phyloP scores from a whole-genome alignment of 1,140 invertebrate species.

The Pomacea maculata region DNA sequence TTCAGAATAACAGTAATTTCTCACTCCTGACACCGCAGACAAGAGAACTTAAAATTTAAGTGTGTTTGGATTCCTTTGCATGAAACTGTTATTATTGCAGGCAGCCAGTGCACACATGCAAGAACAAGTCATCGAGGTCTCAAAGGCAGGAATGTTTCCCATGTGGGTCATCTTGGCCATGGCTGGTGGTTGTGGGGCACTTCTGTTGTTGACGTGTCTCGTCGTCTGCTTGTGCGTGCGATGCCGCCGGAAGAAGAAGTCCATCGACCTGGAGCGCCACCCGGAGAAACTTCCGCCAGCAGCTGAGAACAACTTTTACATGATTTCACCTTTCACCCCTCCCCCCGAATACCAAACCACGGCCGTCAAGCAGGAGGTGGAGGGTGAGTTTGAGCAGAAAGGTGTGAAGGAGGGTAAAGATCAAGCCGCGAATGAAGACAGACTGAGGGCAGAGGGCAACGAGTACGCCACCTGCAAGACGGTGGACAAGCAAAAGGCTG shows the following conservation, averaged over 20 bases:
- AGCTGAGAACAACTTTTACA: constrained; percentile 4
- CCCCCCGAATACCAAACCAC: constrained; percentile 14
- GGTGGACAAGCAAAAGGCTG: no score
- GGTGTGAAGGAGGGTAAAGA: neutral
- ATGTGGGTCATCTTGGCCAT: constrained; percentile 23
- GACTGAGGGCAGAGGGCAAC: no score
- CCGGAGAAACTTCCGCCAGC: constrained; percentile 18
- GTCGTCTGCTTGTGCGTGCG: constrained; percentile 8
- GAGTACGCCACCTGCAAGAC: no score
- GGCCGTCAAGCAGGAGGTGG: constrained; percentile 1
- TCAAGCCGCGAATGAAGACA: no score
- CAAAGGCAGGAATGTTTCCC: constrained; percentile 9
- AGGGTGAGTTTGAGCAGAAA: neutral
- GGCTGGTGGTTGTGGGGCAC: constrained; percentile 13
- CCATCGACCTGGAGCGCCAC: constrained; percentile 16
- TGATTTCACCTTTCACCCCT: neutral
- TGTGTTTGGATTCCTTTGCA: no score
- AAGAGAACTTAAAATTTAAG: no score
- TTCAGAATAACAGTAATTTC: no score
- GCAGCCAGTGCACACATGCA: neutral
- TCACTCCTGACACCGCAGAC: no score
- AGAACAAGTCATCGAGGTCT: neutral
- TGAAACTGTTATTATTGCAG: no score
- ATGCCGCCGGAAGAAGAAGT: constrained; percentile 19
- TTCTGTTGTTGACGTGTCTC: constrained; percentile 6